Evolutionary conservation across 2,888 invertebrate species (phyloP).

Genomic region (Thysanoteuthis rhombus): DNA sequence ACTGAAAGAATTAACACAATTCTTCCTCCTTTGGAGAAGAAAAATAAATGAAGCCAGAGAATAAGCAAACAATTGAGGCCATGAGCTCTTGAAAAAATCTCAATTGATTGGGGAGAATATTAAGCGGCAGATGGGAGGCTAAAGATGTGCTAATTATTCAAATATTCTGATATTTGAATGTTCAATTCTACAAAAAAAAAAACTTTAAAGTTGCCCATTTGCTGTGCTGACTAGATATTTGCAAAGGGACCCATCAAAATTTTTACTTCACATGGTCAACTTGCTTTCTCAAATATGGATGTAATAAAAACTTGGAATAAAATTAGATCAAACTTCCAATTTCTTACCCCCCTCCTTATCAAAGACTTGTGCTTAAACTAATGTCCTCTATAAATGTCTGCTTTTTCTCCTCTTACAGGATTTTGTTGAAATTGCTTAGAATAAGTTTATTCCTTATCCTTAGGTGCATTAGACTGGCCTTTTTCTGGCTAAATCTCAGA

Average conservation of each 20-base stretch:
- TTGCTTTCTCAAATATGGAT: slow-evolving; percentile 20
- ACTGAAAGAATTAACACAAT: not conserved
- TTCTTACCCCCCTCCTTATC: not conserved
- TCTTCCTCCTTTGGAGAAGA: not conserved
- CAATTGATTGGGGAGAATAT: not conserved
- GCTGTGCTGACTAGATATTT: not conserved
- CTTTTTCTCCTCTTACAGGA: not conserved
- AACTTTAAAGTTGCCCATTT: not conserved
- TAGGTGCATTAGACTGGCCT: not conserved
- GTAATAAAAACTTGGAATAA: slow-evolving; percentile 28
- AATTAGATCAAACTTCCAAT: slow-evolving; percentile 21
- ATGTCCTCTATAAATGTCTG: not conserved
- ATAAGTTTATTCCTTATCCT: not conserved
- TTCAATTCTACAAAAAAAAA: not conserved
- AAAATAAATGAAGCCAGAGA: not conserved
- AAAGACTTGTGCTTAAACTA: not conserved
- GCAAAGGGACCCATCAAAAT: not conserved
- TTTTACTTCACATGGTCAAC: not conserved
- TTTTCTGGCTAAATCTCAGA: not conserved
- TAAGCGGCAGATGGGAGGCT: not conserved
- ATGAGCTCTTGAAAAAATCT: not conserved
- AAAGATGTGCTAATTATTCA: not conserved
- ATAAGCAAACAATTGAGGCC: not conserved
- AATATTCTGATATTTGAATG: not conserved
- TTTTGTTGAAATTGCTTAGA: not conserved